A percentile compares a stretch with the other conserved stretches of the same genome.
Conservation (phyloP, 2,113 vertebrate species). For the Apodemus sylvaticus region DNA sequence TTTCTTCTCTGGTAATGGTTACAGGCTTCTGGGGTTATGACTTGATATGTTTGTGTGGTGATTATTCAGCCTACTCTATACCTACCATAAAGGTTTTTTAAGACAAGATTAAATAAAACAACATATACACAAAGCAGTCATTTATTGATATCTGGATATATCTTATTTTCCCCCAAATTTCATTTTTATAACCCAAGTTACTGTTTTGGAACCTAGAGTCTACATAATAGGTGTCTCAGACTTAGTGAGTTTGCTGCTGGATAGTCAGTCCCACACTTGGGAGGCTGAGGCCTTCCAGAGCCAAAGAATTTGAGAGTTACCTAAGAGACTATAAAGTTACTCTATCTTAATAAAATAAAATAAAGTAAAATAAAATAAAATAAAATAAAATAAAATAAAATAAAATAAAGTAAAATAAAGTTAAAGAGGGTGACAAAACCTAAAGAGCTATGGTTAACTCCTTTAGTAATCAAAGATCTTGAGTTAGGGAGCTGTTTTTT, state of each 20-base stretch:
- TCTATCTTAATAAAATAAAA: not conserved
- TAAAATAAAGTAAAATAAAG: not conserved
- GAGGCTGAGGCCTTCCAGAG: not conserved
- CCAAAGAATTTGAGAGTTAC: not conserved
- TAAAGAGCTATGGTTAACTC: not conserved
- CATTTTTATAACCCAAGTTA: slow-evolving; percentile 34
- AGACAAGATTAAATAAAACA: slow-evolving; percentile 5
- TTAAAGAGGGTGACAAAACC: not conserved
- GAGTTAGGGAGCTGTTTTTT: not conserved
- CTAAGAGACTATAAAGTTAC: not conserved
- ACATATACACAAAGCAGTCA: not conserved
- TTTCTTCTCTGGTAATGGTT: not conserved
- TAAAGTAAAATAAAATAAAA: no score
- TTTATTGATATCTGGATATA: slow-evolving; percentile 7
- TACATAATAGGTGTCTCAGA: not conserved
- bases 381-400: not conserved
- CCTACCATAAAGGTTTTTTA: not conserved
- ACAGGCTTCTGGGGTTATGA: not conserved
- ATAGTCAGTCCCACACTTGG: not conserved
- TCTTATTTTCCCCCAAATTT: slow-evolving; percentile 41
- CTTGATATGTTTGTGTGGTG: not conserved
- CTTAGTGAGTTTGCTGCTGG: not conserved
- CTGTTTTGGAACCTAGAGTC: not conserved
- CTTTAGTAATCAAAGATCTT: slow-evolving; percentile 14
- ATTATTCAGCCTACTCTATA: not conserved